phyloP scores from a whole-genome alignment of 2,888 invertebrate species.

The Mactromeris polynyma region DNA sequence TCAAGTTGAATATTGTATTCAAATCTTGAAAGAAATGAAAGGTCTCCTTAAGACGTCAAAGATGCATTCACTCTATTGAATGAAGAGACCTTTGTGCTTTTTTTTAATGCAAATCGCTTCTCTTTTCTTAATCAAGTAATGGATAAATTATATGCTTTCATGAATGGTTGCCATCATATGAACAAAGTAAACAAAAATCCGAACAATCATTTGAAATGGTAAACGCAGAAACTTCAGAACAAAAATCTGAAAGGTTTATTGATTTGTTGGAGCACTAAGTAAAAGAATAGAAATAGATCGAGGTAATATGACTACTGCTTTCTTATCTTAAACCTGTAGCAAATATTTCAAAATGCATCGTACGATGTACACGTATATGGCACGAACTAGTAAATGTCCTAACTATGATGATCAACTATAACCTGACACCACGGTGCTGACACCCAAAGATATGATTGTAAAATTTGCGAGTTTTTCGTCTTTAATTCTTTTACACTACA shows the following conservation, averaged over 20 bases:
- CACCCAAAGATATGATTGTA: conserved; percentile 3
- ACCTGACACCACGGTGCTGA: not conserved
- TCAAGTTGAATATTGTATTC: not conserved
- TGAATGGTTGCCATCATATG: conserved; percentile 26
- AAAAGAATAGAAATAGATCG: not conserved
- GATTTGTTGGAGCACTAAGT: not conserved
- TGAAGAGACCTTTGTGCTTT: not conserved
- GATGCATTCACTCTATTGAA: not conserved
- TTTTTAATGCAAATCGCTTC: not conserved
- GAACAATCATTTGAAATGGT: conserved; percentile 32
- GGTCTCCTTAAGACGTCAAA: not conserved
- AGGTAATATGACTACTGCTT: not conserved
- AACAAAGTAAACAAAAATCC: conserved; percentile 18
- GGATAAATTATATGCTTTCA: conserved; percentile 15
- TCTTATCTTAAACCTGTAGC: not conserved
- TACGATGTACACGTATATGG: not conserved
- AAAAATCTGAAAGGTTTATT: not conserved
- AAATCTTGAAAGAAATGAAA: not conserved
- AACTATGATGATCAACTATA: not conserved
- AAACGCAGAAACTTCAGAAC: not conserved
- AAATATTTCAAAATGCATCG: not conserved
- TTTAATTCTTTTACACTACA: not conserved
- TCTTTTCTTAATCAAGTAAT: conserved; percentile 21
- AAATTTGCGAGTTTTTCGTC: not conserved
- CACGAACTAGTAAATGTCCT: not conserved